Conservation (phyloP, 2,113 vertebrate species). For the Myotis brandtii region DNA sequence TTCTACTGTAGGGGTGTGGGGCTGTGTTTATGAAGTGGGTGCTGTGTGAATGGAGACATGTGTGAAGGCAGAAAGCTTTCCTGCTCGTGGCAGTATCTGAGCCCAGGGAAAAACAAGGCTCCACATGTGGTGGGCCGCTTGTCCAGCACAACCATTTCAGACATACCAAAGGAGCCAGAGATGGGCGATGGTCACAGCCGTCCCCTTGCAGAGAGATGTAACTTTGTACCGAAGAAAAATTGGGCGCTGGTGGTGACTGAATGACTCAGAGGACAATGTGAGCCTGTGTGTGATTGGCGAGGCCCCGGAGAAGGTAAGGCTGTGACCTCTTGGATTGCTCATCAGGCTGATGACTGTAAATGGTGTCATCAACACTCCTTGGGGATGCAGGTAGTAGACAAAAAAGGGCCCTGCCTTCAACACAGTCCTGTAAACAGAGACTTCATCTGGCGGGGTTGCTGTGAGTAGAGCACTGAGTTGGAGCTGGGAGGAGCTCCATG, state of each 20-base stretch:
- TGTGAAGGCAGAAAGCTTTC: constrained; percentile 5
- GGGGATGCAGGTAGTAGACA: not conserved
- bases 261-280: not conserved
- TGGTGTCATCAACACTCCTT: not conserved
- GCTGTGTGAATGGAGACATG: constrained; percentile 32
- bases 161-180: not conserved
- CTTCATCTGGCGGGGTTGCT: not conserved
- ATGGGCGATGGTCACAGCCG: not conserved
- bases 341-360: not conserved
- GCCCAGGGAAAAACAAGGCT: not conserved
- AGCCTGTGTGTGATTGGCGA: not conserved
- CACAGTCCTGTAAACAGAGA: not conserved
- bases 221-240: not conserved
- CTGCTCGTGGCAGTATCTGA: not conserved
- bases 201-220: not conserved
- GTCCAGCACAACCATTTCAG: not conserved
- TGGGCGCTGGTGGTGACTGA: not conserved
- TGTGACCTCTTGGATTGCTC: not conserved
- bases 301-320: not conserved
- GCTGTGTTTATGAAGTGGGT: constrained; percentile 32
- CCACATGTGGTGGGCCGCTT: not conserved
- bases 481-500: not conserved
- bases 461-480: not conserved
- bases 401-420: not conserved
- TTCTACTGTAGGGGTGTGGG: not conserved